Evolutionary conservation across 2,888 invertebrate species (phyloP), one percentile per base, ranked within the genome.

Genomic region (Eilema depressum): DNA sequence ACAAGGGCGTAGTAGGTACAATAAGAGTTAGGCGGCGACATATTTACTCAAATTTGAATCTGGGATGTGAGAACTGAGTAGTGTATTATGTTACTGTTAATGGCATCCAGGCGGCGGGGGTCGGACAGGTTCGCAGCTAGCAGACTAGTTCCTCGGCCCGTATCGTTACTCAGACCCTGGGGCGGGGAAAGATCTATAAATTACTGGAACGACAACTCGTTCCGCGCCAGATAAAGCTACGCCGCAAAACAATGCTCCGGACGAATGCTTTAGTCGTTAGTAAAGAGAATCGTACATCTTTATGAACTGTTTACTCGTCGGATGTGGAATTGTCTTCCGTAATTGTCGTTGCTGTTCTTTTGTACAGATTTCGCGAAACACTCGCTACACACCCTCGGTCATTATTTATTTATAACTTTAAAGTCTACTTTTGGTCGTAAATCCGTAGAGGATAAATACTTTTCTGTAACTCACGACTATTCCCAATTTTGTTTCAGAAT

Each of bases 141-240:
- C 84, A 83, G 85, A 82, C 85, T 81, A 84, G 87, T 86, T 90
- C 84, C 85, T 86, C 88, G 85, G 85, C 84, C 86, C 88, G 83
- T 89, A 90, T 89, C 88, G 91, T 90, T 89, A 89, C 88, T 88
- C 85, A 82, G 83, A 85, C 91, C 92, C 91, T 83, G 91, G 89
- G 92, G 93, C 93, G 92, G 92, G 90, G 91, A 90, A 90, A 92
- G 87, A 91, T 92, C 94, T 93, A 95, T 95, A 94, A 94, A 94
- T 94, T 93, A 94, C 91, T 88, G 88, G 82, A 93, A 94, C 92
- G 94, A 93, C 93, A 94, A 93, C 93, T 93, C 92, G 92, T 93
- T 94, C 92, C 88, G 88, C 88, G 90, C 92, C 92, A 94, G 93
- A 94, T 94, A 93, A 94, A 92, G 93, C 93, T 89, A 89, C 90